Evolutionary conservation across 2,888 invertebrate genomes (phyloP).

Genomic region (Ophioninae sp.): DNA sequence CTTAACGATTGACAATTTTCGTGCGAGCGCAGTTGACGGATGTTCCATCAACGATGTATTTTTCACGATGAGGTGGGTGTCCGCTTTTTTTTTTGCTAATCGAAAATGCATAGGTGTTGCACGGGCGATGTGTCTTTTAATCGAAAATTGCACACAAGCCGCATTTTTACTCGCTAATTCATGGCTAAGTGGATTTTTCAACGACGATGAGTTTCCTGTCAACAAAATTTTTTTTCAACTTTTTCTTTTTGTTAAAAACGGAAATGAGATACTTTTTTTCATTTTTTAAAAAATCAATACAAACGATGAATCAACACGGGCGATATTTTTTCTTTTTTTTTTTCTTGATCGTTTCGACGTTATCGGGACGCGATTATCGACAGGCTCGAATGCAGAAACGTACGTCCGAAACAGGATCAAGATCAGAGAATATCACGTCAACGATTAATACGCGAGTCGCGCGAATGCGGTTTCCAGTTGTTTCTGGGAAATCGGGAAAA

Average conservation of each 20-base stretch:
- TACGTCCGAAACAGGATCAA: conserved; percentile 16
- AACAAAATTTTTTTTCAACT: too few relatives aligned
- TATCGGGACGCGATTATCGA: neutral
- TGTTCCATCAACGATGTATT: too few relatives aligned
- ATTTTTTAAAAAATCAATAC: neutral
- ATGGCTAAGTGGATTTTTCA: neutral
- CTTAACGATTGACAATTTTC: too few relatives aligned
- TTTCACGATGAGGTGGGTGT: too few relatives aligned
- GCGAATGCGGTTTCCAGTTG: conserved; percentile 9
- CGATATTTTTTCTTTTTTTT: neutral
- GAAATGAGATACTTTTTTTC: too few relatives aligned
- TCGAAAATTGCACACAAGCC: neutral
- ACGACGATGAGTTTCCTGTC: neutral
- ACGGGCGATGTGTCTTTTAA: neutral
- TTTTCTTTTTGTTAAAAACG: neutral
- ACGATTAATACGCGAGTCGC: conserved; percentile 13
- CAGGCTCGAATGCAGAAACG: neutral
- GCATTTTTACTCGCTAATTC: conserved; percentile 13
- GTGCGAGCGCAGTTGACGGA: too few relatives aligned
- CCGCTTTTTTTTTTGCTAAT: too few relatives aligned
- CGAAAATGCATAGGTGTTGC: too few relatives aligned
- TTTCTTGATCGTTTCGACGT: neutral
- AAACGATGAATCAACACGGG: neutral
- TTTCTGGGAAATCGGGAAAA: conserved; percentile 46
- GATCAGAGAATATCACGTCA: neutral